Percentiles rank a stretch among this genome's conserved stretches.
Conservation (phyloP, 2,888 invertebrate genomes). For the Monochamus alternatus region DNA sequence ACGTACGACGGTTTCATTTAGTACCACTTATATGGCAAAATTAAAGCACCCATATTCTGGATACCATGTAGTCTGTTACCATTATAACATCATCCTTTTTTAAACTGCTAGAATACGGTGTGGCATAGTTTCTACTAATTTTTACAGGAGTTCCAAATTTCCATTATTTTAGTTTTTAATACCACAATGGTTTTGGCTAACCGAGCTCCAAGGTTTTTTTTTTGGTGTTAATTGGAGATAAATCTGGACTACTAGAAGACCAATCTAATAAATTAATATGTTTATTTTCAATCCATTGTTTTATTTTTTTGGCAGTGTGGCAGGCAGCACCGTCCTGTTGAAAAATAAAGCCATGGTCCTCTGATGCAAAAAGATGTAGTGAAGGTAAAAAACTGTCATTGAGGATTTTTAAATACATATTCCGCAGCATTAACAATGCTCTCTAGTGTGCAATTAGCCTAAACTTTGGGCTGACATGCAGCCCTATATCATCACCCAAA, state of each 20-base stretch:
- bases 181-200: no score
- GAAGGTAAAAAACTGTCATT: constrained; percentile 3
- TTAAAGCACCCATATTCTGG: no score
- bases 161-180: no score
- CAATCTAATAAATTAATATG: constrained; percentile 35
- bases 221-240: constrained; percentile 32
- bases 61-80: no score
- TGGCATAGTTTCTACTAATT: no score
- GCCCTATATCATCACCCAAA: constrained; percentile 40
- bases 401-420: constrained; percentile 24
- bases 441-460: constrained; percentile 42
- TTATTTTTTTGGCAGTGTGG: constrained; percentile 40
- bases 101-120: no score
- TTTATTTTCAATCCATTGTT: constrained; percentile 29
- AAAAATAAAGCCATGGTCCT: constrained; percentile 14
- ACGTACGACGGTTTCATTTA: no score
- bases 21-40: no score
- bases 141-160: no score
- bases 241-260: constrained; percentile 38
- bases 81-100: no score
- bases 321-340: constrained; percentile 39
- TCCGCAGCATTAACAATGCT: constrained; percentile 35
- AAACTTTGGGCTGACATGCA: constrained; percentile 39
- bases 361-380: constrained; percentile 15
- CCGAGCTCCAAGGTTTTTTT: no score